Evolutionary conservation across 2,888 invertebrate genomes (phyloP), one percentile per base, ranked within the genome.

Genomic region (Ormyrus labotus): DNA sequence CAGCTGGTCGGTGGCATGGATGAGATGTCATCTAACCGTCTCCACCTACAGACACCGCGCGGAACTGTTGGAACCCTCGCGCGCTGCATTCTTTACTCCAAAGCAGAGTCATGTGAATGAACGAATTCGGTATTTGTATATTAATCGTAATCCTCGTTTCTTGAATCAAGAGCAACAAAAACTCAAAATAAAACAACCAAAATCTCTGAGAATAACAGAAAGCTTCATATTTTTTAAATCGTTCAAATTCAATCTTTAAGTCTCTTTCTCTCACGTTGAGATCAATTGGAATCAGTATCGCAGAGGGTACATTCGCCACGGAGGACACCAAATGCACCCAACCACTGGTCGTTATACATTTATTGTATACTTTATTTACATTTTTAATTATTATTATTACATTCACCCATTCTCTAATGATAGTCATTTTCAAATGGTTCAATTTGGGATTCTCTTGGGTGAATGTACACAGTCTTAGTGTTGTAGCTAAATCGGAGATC

Each of bases 101-200:
- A 90, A 90, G 89, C 90, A 90, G 90, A 90, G 90, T 90, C 90
- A 90, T 90, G 90, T 89, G 90, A 90, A 90, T 90, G 89, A 90
- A 90, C 89, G 87, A 90, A 90, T 89, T 90, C 90, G 90, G 90
- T 90, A 90, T 90, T 90, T 90, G 90, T 90, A 90, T 90, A 90
- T 90, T 90, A 90, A 87, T 90, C 90, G 90, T 90, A 90, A 90
- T 90, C 90, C 88, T 90, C 90, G 90, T 90, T 90, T 89, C 88
- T 89, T 90, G 81, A 84, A 75, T 67, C 88, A 89, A 85, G 84
- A 83, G 81, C 80, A 83, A 71, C 67, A 83, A 83, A 79, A 13
- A n/a, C 57, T 57, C 34, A 7, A 74, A 76, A 73, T 47, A 81
- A 82, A 65, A 81, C 76, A 77, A 74, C 67, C 48, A 80, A 78